Conservation (phyloP, 2,113 vertebrate species). For the Melozone crissalis region DNA sequence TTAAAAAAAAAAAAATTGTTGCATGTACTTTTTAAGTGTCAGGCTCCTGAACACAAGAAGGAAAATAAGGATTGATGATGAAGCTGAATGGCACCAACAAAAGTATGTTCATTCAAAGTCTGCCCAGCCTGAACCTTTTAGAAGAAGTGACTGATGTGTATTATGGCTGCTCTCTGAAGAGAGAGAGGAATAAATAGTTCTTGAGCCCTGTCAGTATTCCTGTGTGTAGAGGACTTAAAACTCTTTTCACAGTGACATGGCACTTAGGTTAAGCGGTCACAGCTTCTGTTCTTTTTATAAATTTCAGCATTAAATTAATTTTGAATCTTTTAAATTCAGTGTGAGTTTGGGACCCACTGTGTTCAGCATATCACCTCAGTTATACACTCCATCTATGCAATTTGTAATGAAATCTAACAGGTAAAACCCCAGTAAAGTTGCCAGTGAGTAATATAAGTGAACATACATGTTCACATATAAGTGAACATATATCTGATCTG, state of each 20-base stretch:
- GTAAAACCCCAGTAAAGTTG: background rate
- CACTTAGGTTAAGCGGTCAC: background rate
- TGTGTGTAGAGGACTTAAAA: background rate
- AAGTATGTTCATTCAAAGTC: background rate
- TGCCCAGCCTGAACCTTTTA: background rate
- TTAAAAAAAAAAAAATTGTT: background rate
- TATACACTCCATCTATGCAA: background rate
- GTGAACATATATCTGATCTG: background rate
- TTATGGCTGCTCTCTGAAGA: background rate
- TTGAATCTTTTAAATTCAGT: background rate
- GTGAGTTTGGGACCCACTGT: background rate
- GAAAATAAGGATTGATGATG: background rate
- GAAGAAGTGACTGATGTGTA: background rate
- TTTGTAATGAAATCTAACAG: background rate
- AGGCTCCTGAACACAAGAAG: background rate
- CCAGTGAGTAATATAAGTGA: too few relatives aligned
- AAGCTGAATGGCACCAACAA: background rate
- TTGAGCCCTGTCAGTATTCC: background rate
- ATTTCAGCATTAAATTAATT: background rate
- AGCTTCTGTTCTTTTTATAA: background rate
- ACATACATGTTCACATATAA: too few relatives aligned
- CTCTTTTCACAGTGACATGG: accelerated
- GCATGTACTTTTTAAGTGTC: background rate
- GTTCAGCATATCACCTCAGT: background rate
- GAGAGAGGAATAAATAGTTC: background rate